phyloP scores from a whole-genome alignment of 2,113 vertebrate genomes.

The Oryzias curvinotus region DNA sequence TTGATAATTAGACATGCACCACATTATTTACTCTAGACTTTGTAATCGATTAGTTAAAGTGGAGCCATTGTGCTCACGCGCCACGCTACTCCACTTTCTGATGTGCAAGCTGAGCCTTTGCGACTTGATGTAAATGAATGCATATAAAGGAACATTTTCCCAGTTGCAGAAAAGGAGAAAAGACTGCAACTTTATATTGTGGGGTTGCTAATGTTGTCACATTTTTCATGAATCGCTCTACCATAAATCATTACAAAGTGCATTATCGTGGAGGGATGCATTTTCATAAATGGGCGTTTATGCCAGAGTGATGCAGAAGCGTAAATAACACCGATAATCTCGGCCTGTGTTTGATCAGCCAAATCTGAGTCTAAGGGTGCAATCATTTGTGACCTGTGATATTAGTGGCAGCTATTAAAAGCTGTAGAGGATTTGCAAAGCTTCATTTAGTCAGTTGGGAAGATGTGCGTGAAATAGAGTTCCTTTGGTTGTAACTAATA shows the following conservation, averaged over 20 bases:
- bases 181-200: conserved; percentile 19
- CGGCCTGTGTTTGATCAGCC: conserved; percentile 72
- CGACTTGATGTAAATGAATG: conserved; percentile 7
- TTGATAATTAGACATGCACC: conserved; percentile 66
- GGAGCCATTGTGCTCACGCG: conserved; percentile 31
- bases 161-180: conserved; percentile 16
- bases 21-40: conserved; percentile 68
- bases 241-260: conserved; percentile 74
- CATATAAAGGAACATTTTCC: conserved; percentile 26
- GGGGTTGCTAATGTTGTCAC: conserved; percentile 29
- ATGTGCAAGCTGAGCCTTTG: conserved; percentile 13
- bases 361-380: conserved; percentile 60
- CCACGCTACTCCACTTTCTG: conserved; percentile 12
- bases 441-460: conserved; percentile 71
- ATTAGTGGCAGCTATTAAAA: conserved; percentile 75
- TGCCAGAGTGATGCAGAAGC: conserved; percentile 67
- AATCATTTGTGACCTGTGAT: conserved; percentile 71
- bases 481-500: conserved; percentile 75
- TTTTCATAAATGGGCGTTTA: conserved; percentile 71
- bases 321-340: conserved; percentile 75
- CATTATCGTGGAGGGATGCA: conserved; percentile 65
- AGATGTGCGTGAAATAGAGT: conserved; percentile 76
- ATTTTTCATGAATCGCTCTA: conserved; percentile 46
- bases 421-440: conserved; percentile 69
- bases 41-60: conserved; percentile 70